Percentiles rank a stretch among this genome's conserved stretches.
These are phyloP conservation scores for zebrafish (Danio rerio) DNA, from an alignment of 2,113 vertebrate genomes.

Conservation along the genomic window GRCz12tu NC_133184.1:49041501-49042000, in stretches of 20 bases:
- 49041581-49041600: slow-evolving; percentile 44
- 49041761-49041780: slow-evolving; percentile 42
- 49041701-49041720: slow-evolving; percentile 32
- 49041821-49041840: slow-evolving; percentile 9
- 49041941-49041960: no score
- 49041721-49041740: slow-evolving; percentile 25
- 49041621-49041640: slow-evolving; percentile 40
- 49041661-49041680: slow-evolving; percentile 32
- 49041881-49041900: not conserved
- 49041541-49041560: slow-evolving; percentile 59
- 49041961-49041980: no score
- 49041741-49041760: slow-evolving; percentile 52
- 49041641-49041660: slow-evolving; percentile 41
- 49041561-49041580: slow-evolving; percentile 40
- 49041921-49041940: no score
- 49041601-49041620: slow-evolving; percentile 47
- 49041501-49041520: slow-evolving; percentile 55
- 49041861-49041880: not conserved
- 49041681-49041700: slow-evolving; percentile 20
- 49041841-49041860: not conserved
- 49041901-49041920: no score
- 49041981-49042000: no score
- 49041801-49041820: slow-evolving; percentile 43
- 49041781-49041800: slow-evolving; percentile 49
- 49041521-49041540: slow-evolving; percentile 51